Evolutionary conservation across 2,113 vertebrate genomes (phyloP), one percentile per base, ranked within the genome.

Genomic region (Pedetes capensis): DNA sequence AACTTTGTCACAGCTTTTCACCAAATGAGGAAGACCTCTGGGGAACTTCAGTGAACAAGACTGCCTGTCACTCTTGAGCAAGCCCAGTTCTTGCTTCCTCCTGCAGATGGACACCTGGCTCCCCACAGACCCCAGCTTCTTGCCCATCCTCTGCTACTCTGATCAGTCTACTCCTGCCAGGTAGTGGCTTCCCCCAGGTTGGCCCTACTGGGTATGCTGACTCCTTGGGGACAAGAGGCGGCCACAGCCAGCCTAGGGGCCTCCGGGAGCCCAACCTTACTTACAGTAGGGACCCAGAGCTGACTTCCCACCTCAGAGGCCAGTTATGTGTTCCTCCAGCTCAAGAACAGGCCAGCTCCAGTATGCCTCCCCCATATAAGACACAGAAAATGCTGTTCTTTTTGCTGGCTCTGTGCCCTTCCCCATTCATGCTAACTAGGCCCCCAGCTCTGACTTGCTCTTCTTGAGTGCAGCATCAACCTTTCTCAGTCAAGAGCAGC

Each of bases 271-370:
- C 37, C 74, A 37, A 83, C 12, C 29, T n/a, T n/a, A n/a, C n/a
- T n/a, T 49, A 47, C 0, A 4, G 32, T 0, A 10, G 44, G 79
- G 39, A 51, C 34, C 18, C 20, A 0, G 0, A 34, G 29, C 0
- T 44, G 12, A 57, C 29, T 0, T 8, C 29, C 53, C n/a, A 23
- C 10, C 83, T 94, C 47, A 37, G 13, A n/a, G 42, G 8, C 69
- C 1, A 25, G 39, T 18, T 3, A 1, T 0, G 0, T 59, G 90
- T 53, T 75, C 55, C 63, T 87, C 18, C 9, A 39, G 34, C 39
- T 51, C 42, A 29, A 39, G 23, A 51, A 39, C 2, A 51, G 29
- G 51, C 27, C 37, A 49, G 47, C 37, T 13, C 37, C 39, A 23
- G 13, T 18, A 22, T 25, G 68, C 37, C 23, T 23, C 23, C 49